phyloP scores from a whole-genome alignment of 2,113 vertebrate species.

The Onychorhynchus coronatus region DNA sequence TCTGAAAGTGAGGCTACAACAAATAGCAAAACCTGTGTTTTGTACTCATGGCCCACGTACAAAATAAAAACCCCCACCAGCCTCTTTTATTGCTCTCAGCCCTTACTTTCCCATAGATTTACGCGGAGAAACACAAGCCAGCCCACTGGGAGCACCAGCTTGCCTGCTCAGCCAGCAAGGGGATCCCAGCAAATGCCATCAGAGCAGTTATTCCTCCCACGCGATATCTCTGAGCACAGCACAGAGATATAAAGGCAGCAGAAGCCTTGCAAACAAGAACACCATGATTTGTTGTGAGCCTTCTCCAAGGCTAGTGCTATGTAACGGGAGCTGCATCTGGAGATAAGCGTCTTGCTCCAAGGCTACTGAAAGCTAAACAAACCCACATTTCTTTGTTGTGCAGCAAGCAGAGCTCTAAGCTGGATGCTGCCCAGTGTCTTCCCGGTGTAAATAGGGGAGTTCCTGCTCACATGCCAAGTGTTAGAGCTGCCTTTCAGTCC shows the following conservation, averaged over 20 bases:
- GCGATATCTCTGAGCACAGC: not conserved
- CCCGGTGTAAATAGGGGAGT: not conserved
- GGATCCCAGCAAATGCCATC: not conserved
- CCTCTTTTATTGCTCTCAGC: not conserved
- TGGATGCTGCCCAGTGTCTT: not conserved
- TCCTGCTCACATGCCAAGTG: not conserved
- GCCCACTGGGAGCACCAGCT: not conserved
- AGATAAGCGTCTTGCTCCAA: not conserved
- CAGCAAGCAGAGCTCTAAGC: not conserved
- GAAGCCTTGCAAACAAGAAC: not conserved
- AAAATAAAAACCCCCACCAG: not conserved
- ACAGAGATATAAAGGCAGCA: not conserved
- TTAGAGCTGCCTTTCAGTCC: not conserved
- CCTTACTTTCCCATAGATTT: not conserved
- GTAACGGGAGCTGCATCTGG: not conserved
- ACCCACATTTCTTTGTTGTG: not conserved
- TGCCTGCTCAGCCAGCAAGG: not conserved
- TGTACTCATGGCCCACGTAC: not conserved
- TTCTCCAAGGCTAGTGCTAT: not conserved
- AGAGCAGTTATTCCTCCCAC: not conserved
- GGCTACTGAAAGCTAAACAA: slow-evolving; percentile 18
- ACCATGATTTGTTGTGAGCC: not conserved
- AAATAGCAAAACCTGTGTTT: not conserved
- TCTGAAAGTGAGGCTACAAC: not conserved
- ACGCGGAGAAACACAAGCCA: not conserved